Conservation (phyloP, 2,888 invertebrate genomes). For the Syrphus vitripennis region DNA sequence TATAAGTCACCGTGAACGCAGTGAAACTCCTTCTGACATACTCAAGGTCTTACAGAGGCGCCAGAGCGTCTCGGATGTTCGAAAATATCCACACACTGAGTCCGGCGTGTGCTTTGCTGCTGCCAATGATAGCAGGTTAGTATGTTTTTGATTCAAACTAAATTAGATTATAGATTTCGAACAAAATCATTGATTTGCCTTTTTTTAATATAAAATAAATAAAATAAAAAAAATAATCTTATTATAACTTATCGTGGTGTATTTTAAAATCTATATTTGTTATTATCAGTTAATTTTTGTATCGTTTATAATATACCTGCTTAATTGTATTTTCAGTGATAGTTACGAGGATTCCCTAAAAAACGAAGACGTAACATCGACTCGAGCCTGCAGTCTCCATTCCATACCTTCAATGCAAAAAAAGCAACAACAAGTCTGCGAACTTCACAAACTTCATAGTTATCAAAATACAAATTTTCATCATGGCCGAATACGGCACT, state of each 20-base stretch:
- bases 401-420: conserved; percentile 71
- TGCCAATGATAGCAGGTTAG: conserved; percentile 78
- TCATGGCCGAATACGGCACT: conserved; percentile 79
- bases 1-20: conserved; percentile 78
- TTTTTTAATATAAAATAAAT: too few species aligned
- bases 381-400: conserved; percentile 72
- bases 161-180: too few species aligned
- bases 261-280: too few species aligned
- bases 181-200: too few species aligned
- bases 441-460: conserved; percentile 73
- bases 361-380: conserved; percentile 76
- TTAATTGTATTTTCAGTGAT: conserved; percentile 82
- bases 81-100: conserved; percentile 63
- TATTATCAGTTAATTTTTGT: too few species aligned
- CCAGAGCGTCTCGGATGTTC: conserved; percentile 63
- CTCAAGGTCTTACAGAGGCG: conserved; percentile 74
- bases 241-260: too few species aligned
- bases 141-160: not conserved
- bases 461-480: conserved; percentile 79
- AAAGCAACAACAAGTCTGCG: conserved; percentile 50
- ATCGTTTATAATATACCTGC: too few species aligned
- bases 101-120: conserved; percentile 55
- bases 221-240: too few species aligned
- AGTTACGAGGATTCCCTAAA: conserved; percentile 92
- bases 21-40: conserved; percentile 78